These are phyloP conservation scores for Psittacula echo DNA, from an alignment of 2,797 vertebrate genomes.

Conservation along the genomic window DNA sequence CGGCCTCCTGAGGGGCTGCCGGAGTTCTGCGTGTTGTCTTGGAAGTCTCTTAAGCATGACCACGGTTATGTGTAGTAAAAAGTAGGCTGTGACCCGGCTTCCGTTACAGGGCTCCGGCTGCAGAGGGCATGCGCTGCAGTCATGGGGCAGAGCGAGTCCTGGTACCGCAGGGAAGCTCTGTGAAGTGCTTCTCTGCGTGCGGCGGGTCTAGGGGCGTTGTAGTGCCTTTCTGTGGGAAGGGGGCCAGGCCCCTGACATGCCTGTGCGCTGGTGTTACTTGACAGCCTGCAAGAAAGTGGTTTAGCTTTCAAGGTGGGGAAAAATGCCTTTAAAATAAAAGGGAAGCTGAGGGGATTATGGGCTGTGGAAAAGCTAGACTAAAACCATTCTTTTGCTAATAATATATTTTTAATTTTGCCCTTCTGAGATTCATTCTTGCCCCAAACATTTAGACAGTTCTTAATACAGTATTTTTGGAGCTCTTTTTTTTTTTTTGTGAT, in stretches of 20 bases:
- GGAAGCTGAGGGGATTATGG: background rate
- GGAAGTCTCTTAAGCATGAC: fast-evolving
- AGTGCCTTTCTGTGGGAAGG: background rate
- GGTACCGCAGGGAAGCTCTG: background rate
- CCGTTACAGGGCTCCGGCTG: background rate
- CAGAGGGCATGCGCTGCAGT: fast-evolving
- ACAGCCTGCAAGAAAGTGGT: background rate
- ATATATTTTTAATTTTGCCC: background rate
- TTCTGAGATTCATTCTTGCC: background rate
- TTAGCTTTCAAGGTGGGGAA: fast-evolving
- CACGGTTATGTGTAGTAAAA: fast-evolving
- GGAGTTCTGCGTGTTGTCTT: background rate
- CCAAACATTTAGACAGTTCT: background rate
- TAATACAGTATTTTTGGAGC: background rate
- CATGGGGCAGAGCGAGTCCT: fast-evolving
- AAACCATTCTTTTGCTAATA: fast-evolving
- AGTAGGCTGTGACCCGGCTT: background rate
- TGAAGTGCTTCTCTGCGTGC: fast-evolving
- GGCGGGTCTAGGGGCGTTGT: background rate
- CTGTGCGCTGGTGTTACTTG: no score
- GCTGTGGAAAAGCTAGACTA: background rate
- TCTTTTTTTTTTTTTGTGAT: background rate
- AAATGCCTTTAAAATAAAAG: background rate
- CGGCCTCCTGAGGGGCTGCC: fast-evolving
- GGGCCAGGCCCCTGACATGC: fast-evolving